Conservation (phyloP, 2,888 invertebrate species). For the Drosophila helvetica region DNA sequence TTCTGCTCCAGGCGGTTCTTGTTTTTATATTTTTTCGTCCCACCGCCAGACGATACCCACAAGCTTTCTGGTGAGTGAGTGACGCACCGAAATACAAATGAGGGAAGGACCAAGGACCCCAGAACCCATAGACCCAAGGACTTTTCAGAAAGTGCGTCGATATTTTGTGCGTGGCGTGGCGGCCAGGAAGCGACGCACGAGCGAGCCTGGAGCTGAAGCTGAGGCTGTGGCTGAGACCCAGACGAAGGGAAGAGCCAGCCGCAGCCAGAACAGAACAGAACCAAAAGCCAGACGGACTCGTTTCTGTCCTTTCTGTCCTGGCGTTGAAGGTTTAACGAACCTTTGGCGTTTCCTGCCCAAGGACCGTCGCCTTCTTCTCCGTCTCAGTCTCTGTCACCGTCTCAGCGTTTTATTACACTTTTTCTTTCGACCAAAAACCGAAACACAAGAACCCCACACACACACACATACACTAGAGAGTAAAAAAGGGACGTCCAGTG, state of each 20-base stretch:
- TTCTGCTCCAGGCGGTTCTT: conserved; percentile 49
- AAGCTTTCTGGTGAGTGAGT: conserved; percentile 48
- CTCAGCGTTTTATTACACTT: conserved; percentile 63
- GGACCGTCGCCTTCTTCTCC: conserved; percentile 23
- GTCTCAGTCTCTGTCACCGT: conserved; percentile 11
- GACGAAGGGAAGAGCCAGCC: conserved; percentile 40
- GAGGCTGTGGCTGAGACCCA: conserved; percentile 62
- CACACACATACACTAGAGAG: background rate
- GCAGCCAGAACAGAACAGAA: conserved; percentile 7
- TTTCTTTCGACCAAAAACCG: conserved; percentile 55
- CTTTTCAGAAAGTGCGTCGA: conserved; percentile 53
- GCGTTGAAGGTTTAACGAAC: conserved; percentile 74
- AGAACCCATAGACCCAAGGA: conserved; percentile 28
- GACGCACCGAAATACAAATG: conserved; percentile 66
- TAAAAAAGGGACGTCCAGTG: conserved; percentile 49
- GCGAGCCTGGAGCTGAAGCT: conserved; percentile 51
- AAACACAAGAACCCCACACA: conserved; percentile 20
- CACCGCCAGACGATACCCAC: conserved; percentile 78
- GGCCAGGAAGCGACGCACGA: conserved; percentile 62
- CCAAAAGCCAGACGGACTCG: conserved; percentile 28
- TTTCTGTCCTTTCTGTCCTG: conserved; percentile 12
- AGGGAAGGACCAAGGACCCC: conserved; percentile 41
- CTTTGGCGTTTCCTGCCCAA: conserved; percentile 70
- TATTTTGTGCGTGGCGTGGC: conserved; percentile 58
- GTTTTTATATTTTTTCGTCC: conserved; percentile 50